Conservation (phyloP, 2,888 invertebrate species). For the Pristionchus japonicus region DNA sequence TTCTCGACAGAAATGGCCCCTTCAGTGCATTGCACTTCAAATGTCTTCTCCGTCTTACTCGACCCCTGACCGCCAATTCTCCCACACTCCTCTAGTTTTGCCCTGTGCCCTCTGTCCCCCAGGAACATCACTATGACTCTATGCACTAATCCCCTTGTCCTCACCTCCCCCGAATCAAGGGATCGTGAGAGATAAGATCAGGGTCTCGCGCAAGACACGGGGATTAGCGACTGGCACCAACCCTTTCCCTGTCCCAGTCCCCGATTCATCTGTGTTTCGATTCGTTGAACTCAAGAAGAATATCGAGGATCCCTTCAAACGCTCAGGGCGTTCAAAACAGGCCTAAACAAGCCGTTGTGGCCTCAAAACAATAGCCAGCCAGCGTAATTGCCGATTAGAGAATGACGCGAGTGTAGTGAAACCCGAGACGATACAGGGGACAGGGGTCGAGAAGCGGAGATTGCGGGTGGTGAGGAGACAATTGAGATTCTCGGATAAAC, state of each 20-base stretch:
- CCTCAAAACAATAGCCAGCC: neutral
- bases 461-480: too few relatives aligned
- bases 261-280: too few relatives aligned
- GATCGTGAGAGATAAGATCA: neutral
- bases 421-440: constrained; percentile 11
- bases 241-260: too few relatives aligned
- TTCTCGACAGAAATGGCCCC: too few relatives aligned
- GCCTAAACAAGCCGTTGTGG: too few relatives aligned
- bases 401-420: neutral
- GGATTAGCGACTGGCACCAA: neutral
- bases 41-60: too few relatives aligned
- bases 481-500: too few relatives aligned
- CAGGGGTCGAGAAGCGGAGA: neutral
- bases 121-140: neutral
- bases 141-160: constrained; percentile 8
- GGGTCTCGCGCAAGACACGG: neutral
- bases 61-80: neutral
- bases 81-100: neutral
- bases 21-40: too few relatives aligned
- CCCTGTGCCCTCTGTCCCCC: neutral
- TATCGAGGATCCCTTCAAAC: neutral
- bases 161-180: neutral
- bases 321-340: neutral
- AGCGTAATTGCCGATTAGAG: neutral
- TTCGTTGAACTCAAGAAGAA: too few relatives aligned